Conservation (phyloP, 1,140 invertebrate genomes). For the Zaprionus ornatus region DNA sequence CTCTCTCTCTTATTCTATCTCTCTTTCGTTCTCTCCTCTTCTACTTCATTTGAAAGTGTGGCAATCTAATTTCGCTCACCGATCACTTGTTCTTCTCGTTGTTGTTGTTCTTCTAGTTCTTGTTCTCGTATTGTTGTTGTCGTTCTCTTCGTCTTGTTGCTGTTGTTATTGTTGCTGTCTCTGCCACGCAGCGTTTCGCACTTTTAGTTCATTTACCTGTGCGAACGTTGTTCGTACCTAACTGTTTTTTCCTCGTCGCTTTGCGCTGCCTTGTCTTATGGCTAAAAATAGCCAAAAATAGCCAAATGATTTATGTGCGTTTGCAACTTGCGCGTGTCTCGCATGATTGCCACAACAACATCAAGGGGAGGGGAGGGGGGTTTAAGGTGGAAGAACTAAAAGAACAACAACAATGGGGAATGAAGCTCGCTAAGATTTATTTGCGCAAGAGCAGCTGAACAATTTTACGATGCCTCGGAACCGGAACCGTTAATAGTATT, state of each 20-base stretch:
- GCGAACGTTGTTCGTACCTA: slow-evolving; percentile 50
- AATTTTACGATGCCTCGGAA: neutral
- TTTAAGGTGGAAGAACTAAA: neutral
- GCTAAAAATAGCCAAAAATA: slow-evolving; percentile 63
- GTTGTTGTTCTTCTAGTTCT: slow-evolving; percentile 30
- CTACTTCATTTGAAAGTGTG: slow-evolving; percentile 62
- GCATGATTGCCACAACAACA: slow-evolving; percentile 55
- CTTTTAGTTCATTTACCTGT: slow-evolving; percentile 80
- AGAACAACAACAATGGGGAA: neutral
- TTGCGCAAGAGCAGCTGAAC: neutral
- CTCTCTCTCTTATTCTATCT: neutral
- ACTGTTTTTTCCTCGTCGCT: slow-evolving; percentile 44
- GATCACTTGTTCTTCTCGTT: slow-evolving; percentile 52
- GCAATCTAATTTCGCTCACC: slow-evolving; percentile 71
- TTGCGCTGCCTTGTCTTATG: slow-evolving; percentile 11
- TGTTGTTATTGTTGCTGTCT: slow-evolving; percentile 38
- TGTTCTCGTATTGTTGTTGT: slow-evolving; percentile 42
- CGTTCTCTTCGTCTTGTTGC: slow-evolving; percentile 18
- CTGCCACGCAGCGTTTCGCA: slow-evolving; percentile 59
- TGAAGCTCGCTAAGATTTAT: neutral
- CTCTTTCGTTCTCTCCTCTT: neutral
- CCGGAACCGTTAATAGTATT: neutral
- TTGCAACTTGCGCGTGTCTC: slow-evolving; percentile 64
- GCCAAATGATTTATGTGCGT: slow-evolving; percentile 55
- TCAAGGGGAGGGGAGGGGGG: neutral